Conservation (phyloP, 2,888 invertebrate genomes). For the Trichogramma evanescens region DNA sequence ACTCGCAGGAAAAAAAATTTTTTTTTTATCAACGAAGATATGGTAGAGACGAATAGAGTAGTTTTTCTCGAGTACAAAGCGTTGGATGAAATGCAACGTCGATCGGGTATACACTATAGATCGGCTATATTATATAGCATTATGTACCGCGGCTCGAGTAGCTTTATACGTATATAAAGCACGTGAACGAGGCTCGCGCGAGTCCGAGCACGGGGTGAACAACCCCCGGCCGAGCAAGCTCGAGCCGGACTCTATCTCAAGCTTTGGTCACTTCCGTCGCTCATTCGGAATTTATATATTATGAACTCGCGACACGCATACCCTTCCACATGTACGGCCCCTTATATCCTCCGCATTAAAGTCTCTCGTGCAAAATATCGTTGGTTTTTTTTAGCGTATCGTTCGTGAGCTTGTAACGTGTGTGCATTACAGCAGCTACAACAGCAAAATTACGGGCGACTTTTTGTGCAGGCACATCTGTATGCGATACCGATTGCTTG, state of each 20-base stretch:
- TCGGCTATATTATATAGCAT: neutral
- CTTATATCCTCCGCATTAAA: no score
- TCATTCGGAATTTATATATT: neutral
- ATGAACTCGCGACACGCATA: neutral
- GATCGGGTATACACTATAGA: neutral
- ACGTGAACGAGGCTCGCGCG: neutral
- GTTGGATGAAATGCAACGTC: neutral
- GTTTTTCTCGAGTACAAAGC: neutral
- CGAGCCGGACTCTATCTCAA: neutral
- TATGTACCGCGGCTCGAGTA: neutral
- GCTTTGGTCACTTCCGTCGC: constrained; percentile 11
- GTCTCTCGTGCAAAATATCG: no score
- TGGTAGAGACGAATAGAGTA: no score
- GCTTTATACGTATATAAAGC: neutral
- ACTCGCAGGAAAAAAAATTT: neutral
- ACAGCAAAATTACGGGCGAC: no score
- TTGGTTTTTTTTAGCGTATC: no score
- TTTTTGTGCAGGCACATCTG: no score
- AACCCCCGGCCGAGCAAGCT: neutral
- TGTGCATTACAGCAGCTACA: no score
- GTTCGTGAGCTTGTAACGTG: no score
- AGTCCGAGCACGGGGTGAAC: constrained; percentile 8
- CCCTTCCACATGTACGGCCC: no score
- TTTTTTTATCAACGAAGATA: neutral
- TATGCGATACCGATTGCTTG: no score